Evolutionary conservation across 1,140 invertebrate species (phyloP), one percentile per base, ranked within the genome.

Genomic region (Nephotettix cincticeps): DNA sequence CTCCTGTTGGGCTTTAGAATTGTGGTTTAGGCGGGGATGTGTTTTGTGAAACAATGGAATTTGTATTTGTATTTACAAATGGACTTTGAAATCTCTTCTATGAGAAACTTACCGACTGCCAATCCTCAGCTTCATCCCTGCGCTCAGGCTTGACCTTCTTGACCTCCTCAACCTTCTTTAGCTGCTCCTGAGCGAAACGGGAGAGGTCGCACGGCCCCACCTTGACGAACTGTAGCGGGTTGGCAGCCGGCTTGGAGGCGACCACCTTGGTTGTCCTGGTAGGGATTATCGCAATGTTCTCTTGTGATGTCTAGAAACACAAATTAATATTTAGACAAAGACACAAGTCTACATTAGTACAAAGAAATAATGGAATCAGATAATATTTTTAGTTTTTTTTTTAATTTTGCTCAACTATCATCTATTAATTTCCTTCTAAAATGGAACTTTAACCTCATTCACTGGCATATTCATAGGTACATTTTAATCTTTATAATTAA

Each of bases 41-140:
- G n/a, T n/a, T n/a, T n/a, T n/a, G n/a, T n/a, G n/a, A n/a, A n/a
- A n/a, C n/a, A n/a, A n/a, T n/a, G n/a, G n/a, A n/a, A n/a, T n/a
- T n/a, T n/a, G n/a, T n/a, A n/a, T n/a, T n/a, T n/a, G n/a, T n/a
- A n/a, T n/a, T n/a, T n/a, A n/a, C n/a, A n/a, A n/a, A n/a, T n/a
- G n/a, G n/a, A n/a, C n/a, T n/a, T n/a, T n/a, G n/a, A n/a, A n/a
- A n/a, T n/a, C n/a, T n/a, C n/a, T n/a, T n/a, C n/a, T n/a, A n/a
- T n/a, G n/a, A n/a, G n/a, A n/a, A n/a, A 84, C 90, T 90, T 82
- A 96, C 94, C 83, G 91, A 91, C 84, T 96, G 93, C 95, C 95
- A 97, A 78, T 96, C 94, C 80, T 94, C 93, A 56, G 92, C 90
- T 75, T 95, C 91, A 79, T 93, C 90, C 74, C 86, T 84, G 0